Evolutionary conservation across 2,888 invertebrate genomes (phyloP).

Genomic region (Boloria euphrosyne): DNA sequence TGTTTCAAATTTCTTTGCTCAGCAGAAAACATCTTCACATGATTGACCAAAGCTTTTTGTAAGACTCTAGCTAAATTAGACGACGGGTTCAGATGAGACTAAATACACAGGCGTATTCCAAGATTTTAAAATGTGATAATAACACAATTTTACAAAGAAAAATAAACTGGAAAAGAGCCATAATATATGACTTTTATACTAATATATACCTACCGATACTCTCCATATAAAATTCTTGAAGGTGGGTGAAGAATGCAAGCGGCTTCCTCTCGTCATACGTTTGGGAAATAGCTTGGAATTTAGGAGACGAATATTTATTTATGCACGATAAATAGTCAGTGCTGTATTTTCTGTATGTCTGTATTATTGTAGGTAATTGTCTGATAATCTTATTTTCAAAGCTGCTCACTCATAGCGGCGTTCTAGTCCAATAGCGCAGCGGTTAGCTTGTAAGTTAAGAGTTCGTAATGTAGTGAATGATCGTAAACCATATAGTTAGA

Average conservation of each 20-base stretch:
- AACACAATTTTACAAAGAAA: conserved; percentile 17
- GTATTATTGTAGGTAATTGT: conserved; percentile 66
- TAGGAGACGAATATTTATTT: conserved; percentile 9
- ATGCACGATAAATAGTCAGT: conserved; percentile 44
- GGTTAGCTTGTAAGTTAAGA: conserved; percentile 69
- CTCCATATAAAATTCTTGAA: conserved; percentile 8
- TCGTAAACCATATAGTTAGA: conserved; percentile 76
- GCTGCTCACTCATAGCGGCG: conserved; percentile 42
- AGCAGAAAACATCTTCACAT: conserved; percentile 18
- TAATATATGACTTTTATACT: conserved; percentile 9
- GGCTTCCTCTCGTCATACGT: conserved; percentile 19
- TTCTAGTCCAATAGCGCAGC: conserved; percentile 71
- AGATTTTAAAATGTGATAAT: conserved; percentile 32
- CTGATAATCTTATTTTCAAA: conserved; percentile 57
- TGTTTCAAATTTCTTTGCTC: conserved; percentile 23
- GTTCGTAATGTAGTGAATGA: conserved; percentile 73
- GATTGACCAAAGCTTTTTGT: conserved; percentile 36
- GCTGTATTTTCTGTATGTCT: conserved; percentile 52
- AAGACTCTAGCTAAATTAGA: conserved; percentile 21
- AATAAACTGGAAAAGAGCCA: neutral
- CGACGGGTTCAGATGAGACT: conserved; percentile 23
- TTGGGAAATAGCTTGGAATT: conserved; percentile 17
- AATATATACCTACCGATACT: conserved; percentile 19
- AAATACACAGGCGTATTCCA: conserved; percentile 20
- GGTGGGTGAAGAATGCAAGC: conserved; percentile 3